Base-by-base conservation (phyloP, 35 echinoderm and acorn worm species). In the Diadema setosum region DNA sequence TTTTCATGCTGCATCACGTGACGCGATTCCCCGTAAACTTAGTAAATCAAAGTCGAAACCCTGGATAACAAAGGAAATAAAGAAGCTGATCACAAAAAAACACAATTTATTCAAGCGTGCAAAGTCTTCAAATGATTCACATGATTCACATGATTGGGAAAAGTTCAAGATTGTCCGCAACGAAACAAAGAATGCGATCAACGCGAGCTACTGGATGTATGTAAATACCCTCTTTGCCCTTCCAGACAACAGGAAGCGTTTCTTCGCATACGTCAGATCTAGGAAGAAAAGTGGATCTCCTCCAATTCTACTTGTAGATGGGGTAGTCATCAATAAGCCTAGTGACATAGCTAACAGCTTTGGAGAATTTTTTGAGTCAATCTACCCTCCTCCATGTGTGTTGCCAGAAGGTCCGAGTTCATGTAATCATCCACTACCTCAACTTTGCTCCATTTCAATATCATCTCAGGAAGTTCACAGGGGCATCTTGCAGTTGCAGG, bases 181-280 rank as follows among this genome's bases (percentile, higher is more conserved):
- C 42, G 24, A 27, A 6, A 5, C 52, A 45, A 83, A 83, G 81
- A 83, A 55, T 26, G 46, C 8, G 1, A 55, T 83, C 52, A 83
- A 83, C 24, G 45, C 25, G 43, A 50, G 43, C 20, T 85, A 85
- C 25, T 85, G 83, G 83, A 4, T 3, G 32, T 65, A 85, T 61
- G 21, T 85, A 20, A 61, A 85, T 5, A 18, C 12, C 24, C 52
- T 63, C 27, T 85, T 64, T 39, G 31, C 24, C 21, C 52, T 85
- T 14, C 52, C 83, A 2, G 83, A 64, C 50, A 85, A 65, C 57
- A 60, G 56, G 55, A 85, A 85, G 39, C 83, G 52, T 39, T 85
- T 85, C 35, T 85, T 85, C 36, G 9, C 83, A 32, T 85, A 36
- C 20, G 83, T 85, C 30, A 39, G 83, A 41, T 64, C 52, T 32